Evolutionary conservation across 2,888 invertebrate genomes (phyloP).

Genomic region (Thereva nobilitata): DNA sequence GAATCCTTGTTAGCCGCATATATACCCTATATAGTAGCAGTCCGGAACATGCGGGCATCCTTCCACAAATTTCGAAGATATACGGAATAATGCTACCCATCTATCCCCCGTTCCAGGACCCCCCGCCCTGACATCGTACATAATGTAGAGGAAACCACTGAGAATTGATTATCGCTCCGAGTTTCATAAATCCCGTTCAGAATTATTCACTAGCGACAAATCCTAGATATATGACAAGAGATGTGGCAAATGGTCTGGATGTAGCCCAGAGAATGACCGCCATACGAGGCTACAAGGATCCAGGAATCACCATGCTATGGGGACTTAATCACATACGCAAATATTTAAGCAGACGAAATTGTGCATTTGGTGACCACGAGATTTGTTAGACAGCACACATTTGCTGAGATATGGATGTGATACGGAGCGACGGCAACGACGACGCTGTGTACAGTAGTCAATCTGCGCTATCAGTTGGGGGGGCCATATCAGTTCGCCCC

Average conservation of each 20-base stretch:
- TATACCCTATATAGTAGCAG: neutral
- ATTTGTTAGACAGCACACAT: slow-evolving; percentile 1
- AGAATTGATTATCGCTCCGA: slow-evolving; percentile 29
- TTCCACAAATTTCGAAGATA: neutral
- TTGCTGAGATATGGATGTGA: too few species aligned
- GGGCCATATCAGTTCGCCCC: neutral
- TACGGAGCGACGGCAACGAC: too few species aligned
- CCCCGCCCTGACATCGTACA: neutral
- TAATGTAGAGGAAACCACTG: slow-evolving; percentile 26
- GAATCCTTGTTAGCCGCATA: slow-evolving; percentile 29
- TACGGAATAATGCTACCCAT: too few species aligned
- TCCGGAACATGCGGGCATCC: neutral
- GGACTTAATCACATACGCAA: slow-evolving; percentile 24
- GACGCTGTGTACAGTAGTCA: too few species aligned
- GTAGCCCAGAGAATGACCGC: neutral
- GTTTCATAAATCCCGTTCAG: slow-evolving; percentile 35
- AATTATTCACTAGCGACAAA: slow-evolving; percentile 26
- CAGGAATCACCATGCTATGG: slow-evolving; percentile 15
- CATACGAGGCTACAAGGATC: neutral
- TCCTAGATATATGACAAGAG: slow-evolving; percentile 31
- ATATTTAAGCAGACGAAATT: slow-evolving; percentile 17
- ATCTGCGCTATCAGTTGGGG: slow-evolving; percentile 8
- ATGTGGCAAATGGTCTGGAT: slow-evolving; percentile 26
- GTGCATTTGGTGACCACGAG: slow-evolving; percentile 21
- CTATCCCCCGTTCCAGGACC: too few species aligned